Evolutionary conservation across 2,888 invertebrate species (phyloP), one percentile per base, ranked within the genome.

Genomic region (Cephalotes varians): DNA sequence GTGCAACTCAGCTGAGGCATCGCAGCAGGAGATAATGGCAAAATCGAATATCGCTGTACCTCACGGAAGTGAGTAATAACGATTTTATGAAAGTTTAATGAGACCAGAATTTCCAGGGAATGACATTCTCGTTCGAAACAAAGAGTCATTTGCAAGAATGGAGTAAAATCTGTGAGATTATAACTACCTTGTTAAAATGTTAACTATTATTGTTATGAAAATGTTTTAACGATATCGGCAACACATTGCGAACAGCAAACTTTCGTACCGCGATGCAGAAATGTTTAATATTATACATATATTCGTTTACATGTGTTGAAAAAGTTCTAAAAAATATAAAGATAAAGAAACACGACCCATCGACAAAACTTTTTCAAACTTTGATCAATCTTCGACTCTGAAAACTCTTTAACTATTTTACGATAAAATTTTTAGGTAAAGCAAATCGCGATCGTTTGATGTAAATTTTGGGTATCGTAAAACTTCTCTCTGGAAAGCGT

Each of bases 21-120:
- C 54, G 31, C 69, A 25, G 18, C 9, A 12, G 67, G 58, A 64
- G 80, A 77, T 88, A 86, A 88, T 85, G 85, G 83, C 54, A 85
- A 86, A 86, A 86, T 88, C 86, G 86, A 88, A 86, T 62, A 44
- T 37, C 81, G 80, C 62, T 40, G 76, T 73, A 58, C 74, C 74
- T 64, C 54, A 56, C 51, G 81, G 44, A 69, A 79, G 44, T 44
- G 69, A 79, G 44, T 58, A 79, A 69, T 69, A 79, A 79, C 77
- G 69, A 79, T 58, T 79, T 44, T 69, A 69, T 79, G 77, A 69
- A 79, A 79, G 56, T 56, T 79, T 79, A 69, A 79, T 44, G 28
- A 54, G 37, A 79, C 56, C 34, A 56, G 77, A 79, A 69, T 74
- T 34, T 56, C 56, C 37, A 10, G 44, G 6, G 15, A 40, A 44